These are phyloP conservation scores for Merops nubicus DNA, from an alignment of 2,113 vertebrate species.

Conservation along the genomic window DNA sequence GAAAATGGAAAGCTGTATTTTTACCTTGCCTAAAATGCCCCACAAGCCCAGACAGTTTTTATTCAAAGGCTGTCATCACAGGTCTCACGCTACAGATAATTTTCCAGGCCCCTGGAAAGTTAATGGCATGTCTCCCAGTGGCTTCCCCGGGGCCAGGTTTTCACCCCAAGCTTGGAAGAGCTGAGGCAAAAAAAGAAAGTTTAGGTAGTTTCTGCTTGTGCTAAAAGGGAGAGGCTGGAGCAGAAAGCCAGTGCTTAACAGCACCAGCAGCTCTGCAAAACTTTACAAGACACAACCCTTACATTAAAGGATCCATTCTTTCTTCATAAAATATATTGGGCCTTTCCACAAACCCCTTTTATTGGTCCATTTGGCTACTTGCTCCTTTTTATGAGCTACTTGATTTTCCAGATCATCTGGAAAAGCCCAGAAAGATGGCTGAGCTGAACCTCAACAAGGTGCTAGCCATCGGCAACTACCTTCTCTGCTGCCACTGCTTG, in stretches of 20 bases:
- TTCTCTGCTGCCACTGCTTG: background rate
- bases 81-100: rapidly evolving
- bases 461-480: background rate
- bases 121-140: background rate
- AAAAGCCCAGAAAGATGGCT: background rate
- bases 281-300: constrained; percentile 61
- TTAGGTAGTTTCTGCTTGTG: background rate
- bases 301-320: constrained; percentile 35
- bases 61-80: background rate
- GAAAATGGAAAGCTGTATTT: background rate
- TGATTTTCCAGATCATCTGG: constrained; percentile 4
- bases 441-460: background rate
- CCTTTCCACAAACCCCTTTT: constrained; percentile 51
- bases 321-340: constrained; percentile 58
- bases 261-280: constrained; percentile 35
- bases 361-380: constrained; percentile 61
- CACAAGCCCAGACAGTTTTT: background rate
- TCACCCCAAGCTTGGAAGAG: background rate
- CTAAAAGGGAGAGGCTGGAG: background rate
- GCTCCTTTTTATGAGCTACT: constrained; percentile 54
- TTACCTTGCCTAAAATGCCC: background rate
- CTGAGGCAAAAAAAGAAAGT: background rate
- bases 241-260: background rate
- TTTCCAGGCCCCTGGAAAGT: background rate
- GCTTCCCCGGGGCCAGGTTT: background rate